Conservation (phyloP, 1,140 invertebrate genomes). For the Aradophagus sp. region DNA sequence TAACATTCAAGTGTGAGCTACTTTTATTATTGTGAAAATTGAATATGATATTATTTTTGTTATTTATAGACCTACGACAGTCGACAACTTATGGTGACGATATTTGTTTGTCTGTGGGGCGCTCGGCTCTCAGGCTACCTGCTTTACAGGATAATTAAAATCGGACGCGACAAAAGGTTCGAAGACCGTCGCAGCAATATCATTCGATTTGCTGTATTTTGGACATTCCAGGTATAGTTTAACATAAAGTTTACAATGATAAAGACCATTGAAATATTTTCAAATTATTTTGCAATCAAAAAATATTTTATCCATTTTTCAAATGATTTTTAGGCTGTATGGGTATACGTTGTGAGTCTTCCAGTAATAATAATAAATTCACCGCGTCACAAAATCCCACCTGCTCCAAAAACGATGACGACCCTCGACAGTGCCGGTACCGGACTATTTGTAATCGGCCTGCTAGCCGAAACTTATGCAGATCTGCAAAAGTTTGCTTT, state of each 20-base stretch:
- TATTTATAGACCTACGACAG: slow-evolving; percentile 83
- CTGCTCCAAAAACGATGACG: slow-evolving; percentile 87
- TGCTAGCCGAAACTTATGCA: slow-evolving; percentile 90
- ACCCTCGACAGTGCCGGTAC: slow-evolving; percentile 89
- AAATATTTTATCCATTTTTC: too few species aligned
- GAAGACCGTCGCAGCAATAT: slow-evolving; percentile 91
- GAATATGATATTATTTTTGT: slow-evolving; percentile 16
- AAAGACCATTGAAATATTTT: too few species aligned
- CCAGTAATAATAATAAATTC: slow-evolving; percentile 95
- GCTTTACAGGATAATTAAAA: slow-evolving; percentile 90
- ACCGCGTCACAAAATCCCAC: slow-evolving; percentile 84
- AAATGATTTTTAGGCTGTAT: slow-evolving; percentile 82
- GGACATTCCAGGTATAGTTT: slow-evolving; percentile 87
- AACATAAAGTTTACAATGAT: too few species aligned
- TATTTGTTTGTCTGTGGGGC: slow-evolving; percentile 91
- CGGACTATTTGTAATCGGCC: slow-evolving; percentile 86
- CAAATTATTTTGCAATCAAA: too few species aligned
- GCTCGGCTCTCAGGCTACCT: slow-evolving; percentile 88
- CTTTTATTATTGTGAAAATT: too few species aligned
- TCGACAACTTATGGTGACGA: slow-evolving; percentile 90
- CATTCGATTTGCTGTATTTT: slow-evolving; percentile 90
- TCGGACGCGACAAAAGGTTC: slow-evolving; percentile 92
- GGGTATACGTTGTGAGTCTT: slow-evolving; percentile 93
- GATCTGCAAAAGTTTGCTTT: slow-evolving; percentile 95
- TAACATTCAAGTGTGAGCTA: too few species aligned